Conservation (phyloP, 2,113 vertebrate genomes). For the Pseudopodoces humilis region DNA sequence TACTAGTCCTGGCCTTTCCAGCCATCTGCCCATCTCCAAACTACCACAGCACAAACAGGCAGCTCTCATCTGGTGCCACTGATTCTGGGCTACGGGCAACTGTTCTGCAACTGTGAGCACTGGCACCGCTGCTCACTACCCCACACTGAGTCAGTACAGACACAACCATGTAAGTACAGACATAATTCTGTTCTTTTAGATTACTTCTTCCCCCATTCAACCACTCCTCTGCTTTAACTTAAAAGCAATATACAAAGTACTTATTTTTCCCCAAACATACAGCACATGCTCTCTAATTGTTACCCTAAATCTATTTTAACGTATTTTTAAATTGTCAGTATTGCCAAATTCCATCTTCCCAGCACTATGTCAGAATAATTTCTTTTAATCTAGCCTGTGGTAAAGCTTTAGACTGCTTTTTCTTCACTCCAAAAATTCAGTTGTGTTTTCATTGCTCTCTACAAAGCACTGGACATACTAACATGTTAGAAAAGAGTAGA, state of each 20-base stretch:
- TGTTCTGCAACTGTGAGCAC: background rate
- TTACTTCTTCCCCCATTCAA: background rate
- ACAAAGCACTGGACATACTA: background rate
- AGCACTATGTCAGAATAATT: background rate
- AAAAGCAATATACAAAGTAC: background rate
- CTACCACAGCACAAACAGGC: background rate
- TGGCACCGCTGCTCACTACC: background rate
- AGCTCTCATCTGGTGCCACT: background rate
- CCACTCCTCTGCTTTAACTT: background rate
- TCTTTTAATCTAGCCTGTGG: background rate
- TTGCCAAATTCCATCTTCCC: background rate
- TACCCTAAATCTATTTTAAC: background rate
- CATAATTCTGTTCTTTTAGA: background rate
- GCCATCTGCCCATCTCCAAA: background rate
- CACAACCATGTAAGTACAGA: background rate
- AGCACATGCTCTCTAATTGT: background rate
- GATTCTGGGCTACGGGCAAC: background rate
- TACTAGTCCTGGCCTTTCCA: background rate
- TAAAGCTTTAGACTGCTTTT: conserved; percentile 5
- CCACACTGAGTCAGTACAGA: background rate
- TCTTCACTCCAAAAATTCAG: background rate
- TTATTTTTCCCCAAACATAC: background rate
- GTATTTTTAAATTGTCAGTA: background rate
- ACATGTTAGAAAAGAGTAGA: background rate
- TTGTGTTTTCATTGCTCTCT: conserved; percentile 19